Evolutionary conservation across 2,888 invertebrate genomes (phyloP).

Genomic region (Parasteatoda lunata): DNA sequence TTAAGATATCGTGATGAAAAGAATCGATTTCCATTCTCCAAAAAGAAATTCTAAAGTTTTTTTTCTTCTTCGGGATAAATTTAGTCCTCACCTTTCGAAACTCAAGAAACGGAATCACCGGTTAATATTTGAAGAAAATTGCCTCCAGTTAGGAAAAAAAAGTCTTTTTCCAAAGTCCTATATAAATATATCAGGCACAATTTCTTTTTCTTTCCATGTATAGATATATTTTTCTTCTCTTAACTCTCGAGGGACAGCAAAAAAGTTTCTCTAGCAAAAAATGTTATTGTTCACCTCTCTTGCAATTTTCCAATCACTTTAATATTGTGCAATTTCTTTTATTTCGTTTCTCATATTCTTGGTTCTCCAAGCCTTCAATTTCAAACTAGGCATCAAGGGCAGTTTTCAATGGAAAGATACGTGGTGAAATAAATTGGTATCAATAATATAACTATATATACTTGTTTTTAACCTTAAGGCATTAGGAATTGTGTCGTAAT

Average conservation of each 20-base stretch:
- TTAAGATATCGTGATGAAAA: conserved; percentile 21
- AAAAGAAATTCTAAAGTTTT: conserved; percentile 24
- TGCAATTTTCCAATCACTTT: conserved; percentile 38
- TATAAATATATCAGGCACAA: conserved; percentile 6
- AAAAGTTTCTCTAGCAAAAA: conserved; percentile 19
- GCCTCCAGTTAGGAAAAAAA: conserved; percentile 33
- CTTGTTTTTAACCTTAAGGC: too few relatives aligned
- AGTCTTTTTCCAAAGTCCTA: conserved; percentile 4
- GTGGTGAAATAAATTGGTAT: too few relatives aligned
- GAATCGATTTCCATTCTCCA: conserved; percentile 48
- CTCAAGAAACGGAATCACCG: conserved; percentile 35
- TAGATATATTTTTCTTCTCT: background rate
- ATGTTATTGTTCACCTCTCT: conserved; percentile 20
- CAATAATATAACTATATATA: too few relatives aligned
- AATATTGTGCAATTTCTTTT: conserved; percentile 21
- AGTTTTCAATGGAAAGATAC: background rate
- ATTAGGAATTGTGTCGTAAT: too few relatives aligned
- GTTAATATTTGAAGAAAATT: conserved; percentile 53
- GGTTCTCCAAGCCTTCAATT: background rate
- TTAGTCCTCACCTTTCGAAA: conserved; percentile 30
- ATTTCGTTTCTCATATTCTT: conserved; percentile 7
- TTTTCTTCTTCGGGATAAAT: conserved; percentile 28
- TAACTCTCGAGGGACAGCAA: conserved; percentile 13
- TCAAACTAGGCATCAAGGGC: background rate
- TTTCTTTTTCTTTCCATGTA: background rate